Percentiles rank a stretch among this genome's conserved stretches.
phyloP scores from a whole-genome alignment of 1,140 invertebrate species.

The Sarcophaga peregrina region DNA sequence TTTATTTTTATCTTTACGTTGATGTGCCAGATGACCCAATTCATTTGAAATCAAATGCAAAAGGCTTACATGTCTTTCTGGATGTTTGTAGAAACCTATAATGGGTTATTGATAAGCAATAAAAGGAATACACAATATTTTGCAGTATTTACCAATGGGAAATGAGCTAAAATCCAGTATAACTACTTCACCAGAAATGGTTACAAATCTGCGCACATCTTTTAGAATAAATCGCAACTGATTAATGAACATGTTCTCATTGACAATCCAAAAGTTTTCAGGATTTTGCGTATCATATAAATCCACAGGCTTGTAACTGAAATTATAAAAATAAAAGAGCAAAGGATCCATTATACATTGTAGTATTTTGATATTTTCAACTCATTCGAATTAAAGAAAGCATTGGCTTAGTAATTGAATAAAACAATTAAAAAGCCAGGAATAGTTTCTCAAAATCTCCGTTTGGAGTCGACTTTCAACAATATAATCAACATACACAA shows the following conservation, averaged over 20 bases:
- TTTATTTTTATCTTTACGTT: conserved; percentile 46
- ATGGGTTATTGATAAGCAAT: background rate
- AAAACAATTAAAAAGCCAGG: too few species aligned
- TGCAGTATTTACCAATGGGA: conserved; percentile 51
- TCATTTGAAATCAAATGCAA: conserved; percentile 53
- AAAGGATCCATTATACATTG: too few species aligned
- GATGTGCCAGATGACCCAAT: conserved; percentile 55
- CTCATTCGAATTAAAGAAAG: too few species aligned
- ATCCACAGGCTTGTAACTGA: conserved; percentile 26
- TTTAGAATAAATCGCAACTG: conserved; percentile 68
- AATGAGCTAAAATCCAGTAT: conserved; percentile 71
- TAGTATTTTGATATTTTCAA: too few species aligned
- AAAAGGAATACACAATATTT: background rate
- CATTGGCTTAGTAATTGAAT: too few species aligned
- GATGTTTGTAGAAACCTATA: conserved; percentile 60
- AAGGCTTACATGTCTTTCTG: conserved; percentile 55
- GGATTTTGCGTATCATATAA: conserved; percentile 47
- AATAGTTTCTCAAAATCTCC: too few species aligned
- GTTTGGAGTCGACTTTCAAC: too few species aligned
- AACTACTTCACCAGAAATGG: conserved; percentile 70
- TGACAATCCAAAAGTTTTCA: conserved; percentile 72
- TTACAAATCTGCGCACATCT: conserved; percentile 70
- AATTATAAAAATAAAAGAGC: conserved; percentile 6
- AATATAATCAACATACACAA: too few species aligned
- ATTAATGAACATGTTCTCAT: conserved; percentile 70